phyloP scores from a whole-genome alignment of 2,113 vertebrate species.

The Atrichornis clamosus region DNA sequence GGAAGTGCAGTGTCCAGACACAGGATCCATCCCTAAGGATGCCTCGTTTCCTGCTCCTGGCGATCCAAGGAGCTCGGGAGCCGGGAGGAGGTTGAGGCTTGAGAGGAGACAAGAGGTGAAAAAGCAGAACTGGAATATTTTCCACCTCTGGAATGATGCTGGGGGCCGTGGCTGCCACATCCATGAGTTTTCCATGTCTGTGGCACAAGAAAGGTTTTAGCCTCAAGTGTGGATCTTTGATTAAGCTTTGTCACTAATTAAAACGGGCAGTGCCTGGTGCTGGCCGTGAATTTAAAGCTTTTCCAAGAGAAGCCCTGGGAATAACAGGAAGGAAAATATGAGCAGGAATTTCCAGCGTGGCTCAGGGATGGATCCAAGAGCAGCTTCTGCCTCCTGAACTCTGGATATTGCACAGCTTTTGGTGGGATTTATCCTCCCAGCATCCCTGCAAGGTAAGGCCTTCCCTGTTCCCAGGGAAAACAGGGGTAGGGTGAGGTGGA shows the following conservation, averaged over 20 bases:
- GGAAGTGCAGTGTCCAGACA: neutral
- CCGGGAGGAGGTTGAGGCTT: neutral
- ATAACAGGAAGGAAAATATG: neutral
- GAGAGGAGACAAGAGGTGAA: neutral
- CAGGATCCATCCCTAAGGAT: neutral
- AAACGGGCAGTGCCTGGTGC: neutral
- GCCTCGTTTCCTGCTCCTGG: neutral
- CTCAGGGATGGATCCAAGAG: neutral
- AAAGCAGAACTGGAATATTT: neutral
- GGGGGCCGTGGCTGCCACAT: neutral
- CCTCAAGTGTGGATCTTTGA: neutral
- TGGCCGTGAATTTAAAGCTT: neutral
- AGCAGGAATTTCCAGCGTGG: neutral
- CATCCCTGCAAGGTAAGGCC: neutral
- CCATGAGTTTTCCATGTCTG: neutral
- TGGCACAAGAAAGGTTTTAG: neutral
- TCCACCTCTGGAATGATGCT: neutral
- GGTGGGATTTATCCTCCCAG: neutral
- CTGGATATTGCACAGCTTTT: accelerated
- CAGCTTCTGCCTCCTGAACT: neutral
- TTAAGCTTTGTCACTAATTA: neutral
- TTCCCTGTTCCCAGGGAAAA: neutral
- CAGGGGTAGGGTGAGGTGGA: accelerated
- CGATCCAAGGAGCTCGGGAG: neutral
- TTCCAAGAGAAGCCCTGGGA: neutral